phyloP scores from a whole-genome alignment of 2,888 invertebrate species.

The Rotaria macrura region DNA sequence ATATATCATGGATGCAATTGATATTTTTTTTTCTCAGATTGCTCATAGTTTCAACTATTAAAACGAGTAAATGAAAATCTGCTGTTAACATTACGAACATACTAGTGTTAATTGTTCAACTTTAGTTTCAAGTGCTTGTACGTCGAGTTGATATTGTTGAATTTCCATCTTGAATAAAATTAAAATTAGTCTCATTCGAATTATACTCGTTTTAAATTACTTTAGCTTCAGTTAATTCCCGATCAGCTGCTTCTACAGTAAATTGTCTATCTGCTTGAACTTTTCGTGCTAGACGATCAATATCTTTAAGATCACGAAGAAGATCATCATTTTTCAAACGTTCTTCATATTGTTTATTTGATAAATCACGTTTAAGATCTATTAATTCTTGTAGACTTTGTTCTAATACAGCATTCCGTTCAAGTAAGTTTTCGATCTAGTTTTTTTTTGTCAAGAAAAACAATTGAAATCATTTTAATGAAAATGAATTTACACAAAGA shows the following conservation, averaged over 20 bases:
- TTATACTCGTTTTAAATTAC: slow-evolving; percentile 29
- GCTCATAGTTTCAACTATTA: too few relatives aligned
- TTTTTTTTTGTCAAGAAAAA: too few relatives aligned
- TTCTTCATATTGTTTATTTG: slow-evolving; percentile 38
- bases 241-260: slow-evolving; percentile 42
- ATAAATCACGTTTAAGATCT: slow-evolving; percentile 36
- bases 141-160: slow-evolving; percentile 43
- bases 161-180: slow-evolving; percentile 38
- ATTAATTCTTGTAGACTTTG: slow-evolving; percentile 40
- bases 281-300: slow-evolving; percentile 42
- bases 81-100: background rate
- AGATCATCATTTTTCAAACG: background rate
- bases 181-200: background rate
- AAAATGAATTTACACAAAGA: too few relatives aligned
- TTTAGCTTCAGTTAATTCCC: slow-evolving; percentile 45
- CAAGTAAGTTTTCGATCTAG: slow-evolving; percentile 47
- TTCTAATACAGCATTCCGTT: slow-evolving; percentile 45
- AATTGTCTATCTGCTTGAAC: slow-evolving; percentile 44
- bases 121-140: slow-evolving; percentile 43
- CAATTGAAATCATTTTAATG: too few relatives aligned
- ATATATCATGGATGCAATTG: too few relatives aligned
- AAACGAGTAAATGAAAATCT: too few relatives aligned
- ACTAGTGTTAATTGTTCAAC: slow-evolving; percentile 40
- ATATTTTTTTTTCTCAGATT: too few relatives aligned
- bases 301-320: slow-evolving; percentile 40